Conservation (phyloP, 2,888 invertebrate species). For the Netelia melanura region DNA sequence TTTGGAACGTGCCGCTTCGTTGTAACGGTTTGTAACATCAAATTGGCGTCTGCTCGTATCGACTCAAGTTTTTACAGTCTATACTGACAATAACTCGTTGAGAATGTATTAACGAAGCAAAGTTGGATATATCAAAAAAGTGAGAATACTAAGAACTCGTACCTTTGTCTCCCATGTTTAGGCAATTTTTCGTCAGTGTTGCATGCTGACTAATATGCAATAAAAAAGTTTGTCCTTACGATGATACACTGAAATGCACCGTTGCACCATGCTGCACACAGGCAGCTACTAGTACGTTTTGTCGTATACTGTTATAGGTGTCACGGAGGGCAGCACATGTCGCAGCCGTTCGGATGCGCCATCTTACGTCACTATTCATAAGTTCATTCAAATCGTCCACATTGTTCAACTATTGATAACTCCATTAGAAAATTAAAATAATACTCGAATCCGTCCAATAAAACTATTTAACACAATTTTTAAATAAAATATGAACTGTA, state of each 20-base stretch:
- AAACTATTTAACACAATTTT: too few species aligned
- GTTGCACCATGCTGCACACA: constrained; percentile 58
- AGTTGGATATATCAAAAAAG: not conserved
- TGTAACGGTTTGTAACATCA: not conserved
- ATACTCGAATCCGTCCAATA: not conserved
- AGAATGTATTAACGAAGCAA: constrained; percentile 19
- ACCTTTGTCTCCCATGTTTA: constrained; percentile 79
- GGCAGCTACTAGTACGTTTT: not conserved
- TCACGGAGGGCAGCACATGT: constrained; percentile 56
- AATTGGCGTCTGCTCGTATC: constrained; percentile 47
- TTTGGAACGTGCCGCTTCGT: constrained; percentile 44
- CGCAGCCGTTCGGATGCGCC: constrained; percentile 15
- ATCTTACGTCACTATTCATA: constrained; percentile 12
- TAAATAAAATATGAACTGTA: too few species aligned
- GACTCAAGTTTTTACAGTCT: constrained; percentile 24
- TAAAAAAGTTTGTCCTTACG: constrained; percentile 21
- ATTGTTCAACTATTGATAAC: constrained; percentile 33
- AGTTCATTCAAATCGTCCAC: not conserved
- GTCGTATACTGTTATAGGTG: constrained; percentile 24
- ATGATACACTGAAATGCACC: constrained; percentile 23
- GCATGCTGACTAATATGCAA: not conserved
- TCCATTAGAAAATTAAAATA: not conserved
- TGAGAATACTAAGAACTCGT: constrained; percentile 30
- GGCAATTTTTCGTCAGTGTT: constrained; percentile 45
- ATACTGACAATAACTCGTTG: constrained; percentile 16